Evolutionary conservation across 2,888 invertebrate genomes (phyloP), one percentile per base, ranked within the genome.

Genomic region (Gandaritis pyraliata): DNA sequence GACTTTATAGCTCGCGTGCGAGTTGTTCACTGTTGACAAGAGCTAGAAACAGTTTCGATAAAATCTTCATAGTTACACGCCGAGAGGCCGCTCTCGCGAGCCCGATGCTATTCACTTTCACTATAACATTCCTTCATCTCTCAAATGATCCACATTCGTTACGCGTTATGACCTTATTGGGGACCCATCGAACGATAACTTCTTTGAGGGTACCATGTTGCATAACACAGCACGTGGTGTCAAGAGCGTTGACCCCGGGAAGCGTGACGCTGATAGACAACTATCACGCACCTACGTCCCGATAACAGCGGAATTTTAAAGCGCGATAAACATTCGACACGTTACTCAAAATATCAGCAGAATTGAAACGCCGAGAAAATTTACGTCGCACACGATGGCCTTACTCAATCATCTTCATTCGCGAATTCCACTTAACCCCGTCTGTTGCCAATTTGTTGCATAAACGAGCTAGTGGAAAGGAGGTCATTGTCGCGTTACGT

Each of bases 401-500:
- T 88, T 87, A 83, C 84, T 81, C 83, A 87, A 87, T 77, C 78
- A 74, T 80, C 78, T 83, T 43, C 77, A 81, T 72, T 72, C 69
- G 75, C 74, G 82, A 78, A 83, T 82, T 84, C 85, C 80, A 87
- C 83, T 85, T 84, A 76, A 76, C 74, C 69, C 71, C 75, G 77
- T 70, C 73, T 74, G 80, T 82, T 83, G 82, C 81, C 83, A 86
- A 86, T 83, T 85, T 75, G 79, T 90, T 91, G 89, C 90, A 90
- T 87, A 88, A 90, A 89, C 86, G 88, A 84, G 88, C 89, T 84
- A 87, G 84, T 85, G 83, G 80, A 82, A 64, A 89, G 85, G 82
- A 84, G 90, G 91, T 90, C 90, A 90, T 89, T 90, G 90, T 84
- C 91, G 83, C 81, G 78, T 77, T 82, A 82, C 80, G 80, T 81